Conservation (phyloP, 1,140 invertebrate species). For the Palaemon carinicauda region DNA sequence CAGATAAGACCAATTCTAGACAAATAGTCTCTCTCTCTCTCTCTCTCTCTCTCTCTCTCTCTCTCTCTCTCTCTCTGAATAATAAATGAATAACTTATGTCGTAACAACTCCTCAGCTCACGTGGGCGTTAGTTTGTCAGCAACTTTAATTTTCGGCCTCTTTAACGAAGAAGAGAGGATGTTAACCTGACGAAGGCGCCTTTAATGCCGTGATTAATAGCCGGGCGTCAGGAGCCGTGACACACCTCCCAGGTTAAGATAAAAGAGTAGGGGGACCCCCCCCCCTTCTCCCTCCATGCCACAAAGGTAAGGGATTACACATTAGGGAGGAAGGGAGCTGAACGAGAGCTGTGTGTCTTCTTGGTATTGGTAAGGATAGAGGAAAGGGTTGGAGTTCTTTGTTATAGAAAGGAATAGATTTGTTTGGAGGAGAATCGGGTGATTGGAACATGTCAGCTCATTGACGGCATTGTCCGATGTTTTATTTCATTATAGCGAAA, state of each 20-base stretch:
- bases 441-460: too few species aligned
- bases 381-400: too few species aligned
- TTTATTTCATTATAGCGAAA: too few species aligned
- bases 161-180: too few species aligned
- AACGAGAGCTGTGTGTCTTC: too few species aligned
- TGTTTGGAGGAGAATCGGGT: too few species aligned
- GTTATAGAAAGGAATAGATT: too few species aligned
- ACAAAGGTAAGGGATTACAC: not conserved
- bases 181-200: not conserved
- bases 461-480: too few species aligned
- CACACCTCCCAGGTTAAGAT: not conserved
- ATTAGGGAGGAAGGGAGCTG: not conserved
- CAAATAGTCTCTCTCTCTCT: not conserved
- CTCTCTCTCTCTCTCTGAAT: not conserved
- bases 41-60: not conserved
- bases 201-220: not conserved
- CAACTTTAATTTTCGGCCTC: too few species aligned
- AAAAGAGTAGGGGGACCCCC: not conserved
- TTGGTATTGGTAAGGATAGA: too few species aligned
- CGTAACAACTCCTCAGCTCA: not conserved
- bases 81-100: not conserved
- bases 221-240: not conserved
- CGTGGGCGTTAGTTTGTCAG: not conserved
- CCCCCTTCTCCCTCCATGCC: too few species aligned
- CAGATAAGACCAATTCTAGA: too few species aligned